These are phyloP conservation scores for Calyptomena viridis DNA, from an alignment of 2,113 vertebrate genomes.

Conservation along the genomic window DNA sequence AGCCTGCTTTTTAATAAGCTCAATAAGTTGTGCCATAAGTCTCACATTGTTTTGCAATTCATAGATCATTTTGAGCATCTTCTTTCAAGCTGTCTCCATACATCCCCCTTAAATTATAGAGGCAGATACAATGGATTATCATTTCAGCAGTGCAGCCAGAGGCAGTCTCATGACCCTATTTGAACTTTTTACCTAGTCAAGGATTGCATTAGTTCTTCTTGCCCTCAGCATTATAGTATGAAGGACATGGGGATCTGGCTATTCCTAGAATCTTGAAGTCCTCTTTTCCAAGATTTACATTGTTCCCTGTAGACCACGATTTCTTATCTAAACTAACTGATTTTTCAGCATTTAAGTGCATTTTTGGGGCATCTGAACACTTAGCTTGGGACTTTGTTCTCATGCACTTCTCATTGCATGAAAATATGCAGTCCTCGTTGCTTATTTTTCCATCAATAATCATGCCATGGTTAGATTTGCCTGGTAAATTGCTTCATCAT, in stretches of 20 bases:
- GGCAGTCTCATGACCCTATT: slow-evolving; percentile 10
- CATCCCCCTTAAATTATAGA: background rate
- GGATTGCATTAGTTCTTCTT: background rate
- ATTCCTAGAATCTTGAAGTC: background rate
- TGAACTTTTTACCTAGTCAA: background rate
- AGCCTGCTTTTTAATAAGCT: background rate
- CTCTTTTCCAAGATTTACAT: background rate
- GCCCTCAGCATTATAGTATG: background rate
- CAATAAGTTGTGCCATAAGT: background rate
- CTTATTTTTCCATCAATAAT: background rate
- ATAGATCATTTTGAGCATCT: background rate
- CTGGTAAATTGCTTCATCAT: background rate
- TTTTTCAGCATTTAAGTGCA: background rate
- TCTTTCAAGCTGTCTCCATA: slow-evolving; percentile 1
- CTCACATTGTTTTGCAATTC: background rate
- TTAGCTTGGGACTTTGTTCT: background rate
- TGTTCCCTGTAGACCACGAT: background rate
- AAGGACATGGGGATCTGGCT: background rate
- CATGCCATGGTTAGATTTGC: background rate
- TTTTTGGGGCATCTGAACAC: background rate
- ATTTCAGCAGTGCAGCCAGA: background rate
- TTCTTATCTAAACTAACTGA: background rate
- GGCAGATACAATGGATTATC: background rate
- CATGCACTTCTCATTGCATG: background rate
- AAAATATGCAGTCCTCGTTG: background rate